These are phyloP conservation scores for Hypocryptadius cinnamomeus DNA, from an alignment of 2,113 vertebrate genomes.

Conservation along the genomic window DNA sequence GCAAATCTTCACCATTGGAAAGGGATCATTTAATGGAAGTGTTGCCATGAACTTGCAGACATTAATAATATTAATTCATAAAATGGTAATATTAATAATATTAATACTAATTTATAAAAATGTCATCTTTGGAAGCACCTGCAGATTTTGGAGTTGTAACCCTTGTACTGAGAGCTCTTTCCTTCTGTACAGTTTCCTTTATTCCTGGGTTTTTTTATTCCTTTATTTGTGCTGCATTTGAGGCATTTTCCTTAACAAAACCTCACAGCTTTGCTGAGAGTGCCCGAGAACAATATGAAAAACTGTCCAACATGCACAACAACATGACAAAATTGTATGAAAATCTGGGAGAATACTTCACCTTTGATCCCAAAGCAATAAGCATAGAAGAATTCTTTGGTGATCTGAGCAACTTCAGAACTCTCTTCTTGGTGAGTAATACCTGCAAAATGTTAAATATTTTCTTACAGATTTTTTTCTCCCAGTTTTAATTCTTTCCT, in stretches of 20 bases:
- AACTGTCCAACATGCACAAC: slow-evolving; percentile 90
- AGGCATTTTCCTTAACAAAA: slow-evolving; percentile 76
- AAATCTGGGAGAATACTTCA: slow-evolving; percentile 86
- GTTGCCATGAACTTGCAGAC: background rate
- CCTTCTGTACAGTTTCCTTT: background rate
- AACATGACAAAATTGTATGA: slow-evolving; percentile 96
- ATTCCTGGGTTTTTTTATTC: background rate
- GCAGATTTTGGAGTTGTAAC: background rate
- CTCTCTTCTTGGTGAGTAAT: slow-evolving; percentile 89
- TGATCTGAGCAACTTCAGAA: slow-evolving; percentile 86
- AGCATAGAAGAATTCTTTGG: slow-evolving; percentile 93
- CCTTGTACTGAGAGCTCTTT: background rate
- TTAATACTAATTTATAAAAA: background rate
- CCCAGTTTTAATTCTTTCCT: background rate
- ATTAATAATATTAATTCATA: background rate
- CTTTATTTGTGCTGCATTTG: background rate
- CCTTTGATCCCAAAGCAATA: slow-evolving; percentile 85
- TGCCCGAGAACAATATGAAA: slow-evolving; percentile 90
- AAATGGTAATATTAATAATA: no score
- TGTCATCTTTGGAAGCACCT: background rate
- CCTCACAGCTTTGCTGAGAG: slow-evolving; percentile 87
- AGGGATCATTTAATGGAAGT: background rate
- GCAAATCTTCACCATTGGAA: background rate
- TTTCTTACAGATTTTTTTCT: background rate
- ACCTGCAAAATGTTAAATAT: background rate